Evolutionary conservation across 2,113 vertebrate genomes (phyloP).

Genomic region (Oxyruncus cristatus): DNA sequence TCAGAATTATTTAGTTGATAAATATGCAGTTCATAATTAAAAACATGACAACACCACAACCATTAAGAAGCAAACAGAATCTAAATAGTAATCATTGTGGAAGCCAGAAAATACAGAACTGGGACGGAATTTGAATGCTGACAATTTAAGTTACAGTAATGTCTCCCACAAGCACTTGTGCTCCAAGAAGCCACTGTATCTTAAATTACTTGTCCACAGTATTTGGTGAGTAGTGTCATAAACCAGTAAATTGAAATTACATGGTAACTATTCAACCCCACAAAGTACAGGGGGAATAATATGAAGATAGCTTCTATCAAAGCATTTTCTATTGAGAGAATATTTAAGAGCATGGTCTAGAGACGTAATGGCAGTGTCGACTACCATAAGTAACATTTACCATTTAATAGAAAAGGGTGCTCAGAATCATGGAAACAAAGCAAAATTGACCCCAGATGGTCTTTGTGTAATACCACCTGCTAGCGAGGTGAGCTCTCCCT

Average conservation of each 20-base stretch:
- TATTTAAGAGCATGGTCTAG: background rate
- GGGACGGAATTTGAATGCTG: background rate
- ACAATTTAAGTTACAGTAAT: background rate
- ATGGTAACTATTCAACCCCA: background rate
- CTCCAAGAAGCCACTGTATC: background rate
- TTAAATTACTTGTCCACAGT: background rate
- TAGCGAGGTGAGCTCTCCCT: background rate
- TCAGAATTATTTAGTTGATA: slow-evolving; percentile 1
- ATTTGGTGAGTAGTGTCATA: background rate
- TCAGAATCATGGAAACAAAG: background rate
- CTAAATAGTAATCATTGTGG: background rate
- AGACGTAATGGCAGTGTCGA: background rate
- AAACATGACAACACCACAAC: background rate
- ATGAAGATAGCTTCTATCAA: background rate
- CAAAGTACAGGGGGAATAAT: background rate
- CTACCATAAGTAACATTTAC: background rate
- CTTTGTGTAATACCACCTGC: background rate
- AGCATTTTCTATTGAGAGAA: background rate
- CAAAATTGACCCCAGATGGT: background rate
- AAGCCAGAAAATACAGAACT: background rate
- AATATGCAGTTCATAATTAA: background rate
- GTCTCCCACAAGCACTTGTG: background rate
- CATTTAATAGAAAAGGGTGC: background rate
- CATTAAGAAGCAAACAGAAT: background rate
- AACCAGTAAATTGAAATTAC: background rate